Percentiles rank a stretch among this genome's conserved stretches.
Evolutionary conservation across 35 echinoderm and acorn worm species (phyloP).

Genomic region (Anneissia japonica): DNA sequence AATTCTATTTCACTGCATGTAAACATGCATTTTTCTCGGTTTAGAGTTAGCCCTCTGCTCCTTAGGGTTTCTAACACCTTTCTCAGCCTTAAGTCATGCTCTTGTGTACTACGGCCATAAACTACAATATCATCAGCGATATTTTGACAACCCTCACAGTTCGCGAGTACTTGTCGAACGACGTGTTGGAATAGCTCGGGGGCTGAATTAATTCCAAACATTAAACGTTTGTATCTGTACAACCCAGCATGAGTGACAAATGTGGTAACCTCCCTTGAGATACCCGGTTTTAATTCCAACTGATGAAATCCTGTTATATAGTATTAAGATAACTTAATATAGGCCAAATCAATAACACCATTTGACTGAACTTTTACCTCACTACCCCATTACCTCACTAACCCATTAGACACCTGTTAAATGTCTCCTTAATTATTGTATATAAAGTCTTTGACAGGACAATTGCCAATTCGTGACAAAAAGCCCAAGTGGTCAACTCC

Average conservation of each 20-base stretch:
- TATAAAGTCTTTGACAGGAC: too few species aligned
- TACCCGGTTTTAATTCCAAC: background rate
- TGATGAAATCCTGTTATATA: constrained; percentile 17
- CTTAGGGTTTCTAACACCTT: constrained; percentile 12
- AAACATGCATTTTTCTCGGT: constrained; percentile 23
- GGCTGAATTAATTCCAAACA: constrained; percentile 50
- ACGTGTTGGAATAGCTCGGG: constrained; percentile 48
- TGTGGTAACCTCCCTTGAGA: constrained; percentile 17
- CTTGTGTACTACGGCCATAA: background rate
- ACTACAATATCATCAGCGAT: constrained; percentile 37
- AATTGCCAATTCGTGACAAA: too few species aligned
- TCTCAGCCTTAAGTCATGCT: constrained; percentile 31
- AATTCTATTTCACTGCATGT: too few species aligned
- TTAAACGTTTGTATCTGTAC: constrained; percentile 40
- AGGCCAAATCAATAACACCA: too few species aligned
- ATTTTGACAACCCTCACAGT: constrained; percentile 13
- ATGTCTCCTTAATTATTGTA: too few species aligned
- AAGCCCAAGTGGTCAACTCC: too few species aligned
- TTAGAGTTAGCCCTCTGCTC: too few species aligned
- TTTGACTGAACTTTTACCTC: too few species aligned
- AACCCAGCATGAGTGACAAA: constrained; percentile 45
- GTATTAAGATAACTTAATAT: too few species aligned
- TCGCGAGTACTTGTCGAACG: constrained; percentile 16
- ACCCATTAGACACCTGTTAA: too few species aligned
- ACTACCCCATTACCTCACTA: too few species aligned